phyloP scores from a whole-genome alignment of 2,888 invertebrate genomes.

The Pyrgus malvae region DNA sequence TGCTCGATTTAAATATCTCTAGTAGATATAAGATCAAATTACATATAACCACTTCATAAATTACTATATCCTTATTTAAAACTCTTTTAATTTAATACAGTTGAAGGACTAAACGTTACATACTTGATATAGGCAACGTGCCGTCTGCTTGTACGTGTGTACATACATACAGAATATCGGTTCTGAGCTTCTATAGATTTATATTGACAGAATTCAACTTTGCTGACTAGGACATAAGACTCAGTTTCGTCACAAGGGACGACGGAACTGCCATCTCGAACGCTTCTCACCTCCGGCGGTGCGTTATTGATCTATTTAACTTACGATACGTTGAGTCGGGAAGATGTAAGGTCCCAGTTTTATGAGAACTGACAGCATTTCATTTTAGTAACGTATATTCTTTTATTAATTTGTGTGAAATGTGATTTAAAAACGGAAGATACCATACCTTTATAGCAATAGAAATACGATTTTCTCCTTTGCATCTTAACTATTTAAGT shows the following conservation, averaged over 20 bases:
- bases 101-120: conserved; percentile 7
- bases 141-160: conserved; percentile 10
- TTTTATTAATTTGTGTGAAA: too few relatives aligned
- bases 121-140: conserved; percentile 13
- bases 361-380: too few relatives aligned
- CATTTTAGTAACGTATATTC: too few relatives aligned
- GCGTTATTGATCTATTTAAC: conserved; percentile 27
- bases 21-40: too few relatives aligned
- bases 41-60: too few relatives aligned
- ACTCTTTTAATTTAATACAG: too few relatives aligned
- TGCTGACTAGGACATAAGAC: conserved; percentile 9
- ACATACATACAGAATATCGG: conserved; percentile 4
- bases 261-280: conserved; percentile 19
- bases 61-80: too few relatives aligned
- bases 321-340: conserved; percentile 19
- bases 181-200: conserved; percentile 7
- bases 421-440: too few relatives aligned
- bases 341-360: not conserved
- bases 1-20: too few relatives aligned
- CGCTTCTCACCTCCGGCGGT: conserved; percentile 24
- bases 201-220: conserved; percentile 4
- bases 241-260: not conserved
- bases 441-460: too few relatives aligned
- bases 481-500: too few relatives aligned
- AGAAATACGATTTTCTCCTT: too few relatives aligned